Evolutionary conservation across 2,888 invertebrate genomes (phyloP), one percentile per base, ranked within the genome.

Genomic region (Stramonita haemastoma): DNA sequence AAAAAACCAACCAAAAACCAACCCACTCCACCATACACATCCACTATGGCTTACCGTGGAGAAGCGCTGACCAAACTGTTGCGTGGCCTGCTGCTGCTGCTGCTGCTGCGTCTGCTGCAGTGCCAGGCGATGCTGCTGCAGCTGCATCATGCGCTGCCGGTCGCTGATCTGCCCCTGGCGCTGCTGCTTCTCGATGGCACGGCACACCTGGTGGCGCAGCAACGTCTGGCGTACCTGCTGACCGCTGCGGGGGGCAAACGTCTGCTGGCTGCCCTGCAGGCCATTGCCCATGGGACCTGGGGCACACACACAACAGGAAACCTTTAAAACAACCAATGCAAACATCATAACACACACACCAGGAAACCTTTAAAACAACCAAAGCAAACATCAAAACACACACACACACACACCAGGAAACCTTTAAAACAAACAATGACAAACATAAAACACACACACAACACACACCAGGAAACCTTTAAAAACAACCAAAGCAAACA

Each of bases 191-290:
- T 89, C 93, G 84, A 93, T 88, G 90, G 94, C 96, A 90, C 96
- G 96, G 85, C 96, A 95, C 86, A 96, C 95, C 90, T 96, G 96
- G 86, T 95, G 94, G 91, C 96, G 95, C 92, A 96, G 94, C 56
- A 95, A 90, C 11, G 93, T 94, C 90, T 95, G 95, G 13, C 94
- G 92, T 11, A 95, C 94, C 91, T 94, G 94, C 87, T 90, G 36
- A 93, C 94, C 91, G 94, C 94, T 26, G 91, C 93, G 88, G 91
- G 89, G 79, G 91, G 92, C 91, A 92, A 56, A 91, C 90, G 88
- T 87, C n/a, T 90, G 90, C 85, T 91, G 92, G n/a, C 84, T 89
- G 19, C 86, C 89, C 32, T 89, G 89, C 83, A 91, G 91, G 90
- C 93, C 93, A 91, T 92, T 92, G 84, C 93, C 92, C 87, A 93